phyloP scores from a whole-genome alignment of 2,113 vertebrate genomes.

The Montifringilla adamsi region DNA sequence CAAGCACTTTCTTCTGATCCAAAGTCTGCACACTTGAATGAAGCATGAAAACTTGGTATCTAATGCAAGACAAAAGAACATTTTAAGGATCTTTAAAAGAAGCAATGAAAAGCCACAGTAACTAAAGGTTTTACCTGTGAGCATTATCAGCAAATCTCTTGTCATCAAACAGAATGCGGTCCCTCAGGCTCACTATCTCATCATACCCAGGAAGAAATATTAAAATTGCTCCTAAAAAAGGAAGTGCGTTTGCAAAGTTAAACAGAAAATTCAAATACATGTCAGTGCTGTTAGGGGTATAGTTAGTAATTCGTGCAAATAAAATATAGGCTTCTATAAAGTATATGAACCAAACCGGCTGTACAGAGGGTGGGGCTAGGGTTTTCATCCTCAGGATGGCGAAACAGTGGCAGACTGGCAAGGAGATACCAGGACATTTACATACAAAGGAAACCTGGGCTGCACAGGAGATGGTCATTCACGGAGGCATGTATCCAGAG shows the following conservation, averaged over 20 bases:
- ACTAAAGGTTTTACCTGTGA: constrained; percentile 76
- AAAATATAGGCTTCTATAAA: no score
- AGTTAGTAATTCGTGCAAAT: no score
- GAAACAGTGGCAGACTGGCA: no score
- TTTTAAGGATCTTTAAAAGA: background rate
- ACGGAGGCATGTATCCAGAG: no score
- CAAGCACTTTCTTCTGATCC: constrained; percentile 91
- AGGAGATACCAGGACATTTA: no score
- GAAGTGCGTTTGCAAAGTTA: background rate
- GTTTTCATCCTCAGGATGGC: no score
- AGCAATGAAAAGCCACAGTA: background rate
- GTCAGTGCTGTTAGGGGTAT: background rate
- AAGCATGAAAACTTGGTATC: constrained; percentile 89
- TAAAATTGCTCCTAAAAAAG: constrained; percentile 83
- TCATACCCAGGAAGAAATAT: constrained; percentile 90
- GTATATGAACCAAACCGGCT: no score
- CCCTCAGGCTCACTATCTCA: constrained; percentile 88
- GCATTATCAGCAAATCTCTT: constrained; percentile 82
- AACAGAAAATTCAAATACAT: background rate
- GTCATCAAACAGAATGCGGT: constrained; percentile 88
- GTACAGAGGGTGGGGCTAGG: no score
- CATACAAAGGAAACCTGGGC: no score
- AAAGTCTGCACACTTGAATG: constrained; percentile 93
- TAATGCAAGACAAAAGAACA: constrained; percentile 58
- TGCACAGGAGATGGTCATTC: no score